Evolutionary conservation across 1,140 invertebrate genomes (phyloP), one percentile per base, ranked within the genome.

Genomic region (Macrotrachela quadricornifera): DNA sequence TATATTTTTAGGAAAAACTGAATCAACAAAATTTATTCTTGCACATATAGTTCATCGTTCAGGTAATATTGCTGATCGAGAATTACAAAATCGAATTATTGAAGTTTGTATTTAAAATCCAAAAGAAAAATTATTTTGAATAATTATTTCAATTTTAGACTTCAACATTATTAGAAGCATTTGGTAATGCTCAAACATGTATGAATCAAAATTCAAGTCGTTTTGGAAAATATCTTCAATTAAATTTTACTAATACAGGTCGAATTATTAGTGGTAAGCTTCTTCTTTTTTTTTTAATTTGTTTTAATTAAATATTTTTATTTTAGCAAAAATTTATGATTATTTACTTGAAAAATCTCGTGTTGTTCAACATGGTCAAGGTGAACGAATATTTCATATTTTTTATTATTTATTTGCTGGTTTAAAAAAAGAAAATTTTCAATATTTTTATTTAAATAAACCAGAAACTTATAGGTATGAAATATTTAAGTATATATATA

Each of bases 141-240:
- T 18, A 17, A 39, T 55, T 50, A 39, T 37, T 49, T 39, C 13
- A 15, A 1, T 37, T 43, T 15, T 42, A n/a, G 12, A 49, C 40
- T 48, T 44, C 13, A 54, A 49, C 47, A 48, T 18, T 54, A n/a
- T 21, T 54, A 18, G 53, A 54, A 36, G 53, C 68, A 9, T 92
- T 94, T 72, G 88, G 88, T 30, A 95, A 94, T 73, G 86, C 88
- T 0, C 87, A 90, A 72, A 94, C 87, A 15, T 80, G 84, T 10
- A 85, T 91, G 62, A 94, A 94, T 63, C 87, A 90, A 63, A 94
- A 94, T 71, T 90, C 85, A 46, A 88, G 84, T 75, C 76, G 88
- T 57, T 94, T 92, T 69, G 87, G 87, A 43, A 94, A 94, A 70
- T 94, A 88, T 66, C 87, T 94, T 60, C 85, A 66, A 54, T 55